Evolutionary conservation across 2,888 invertebrate genomes (phyloP).

Genomic region (Antitype chi): DNA sequence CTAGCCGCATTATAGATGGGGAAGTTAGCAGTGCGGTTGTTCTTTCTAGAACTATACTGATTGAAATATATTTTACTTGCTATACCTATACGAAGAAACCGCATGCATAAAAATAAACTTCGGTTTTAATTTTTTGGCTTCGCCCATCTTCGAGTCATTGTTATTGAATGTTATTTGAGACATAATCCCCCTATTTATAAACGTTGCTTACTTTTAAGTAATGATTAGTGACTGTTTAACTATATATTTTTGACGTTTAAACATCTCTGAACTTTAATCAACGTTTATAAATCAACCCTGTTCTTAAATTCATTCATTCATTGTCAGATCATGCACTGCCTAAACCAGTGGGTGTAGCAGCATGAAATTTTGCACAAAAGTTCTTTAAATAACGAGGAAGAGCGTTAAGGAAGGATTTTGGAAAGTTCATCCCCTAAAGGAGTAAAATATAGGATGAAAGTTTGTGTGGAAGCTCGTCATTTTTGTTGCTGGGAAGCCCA

Average conservation of each 20-base stretch:
- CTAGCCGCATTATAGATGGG: slow-evolving; percentile 20
- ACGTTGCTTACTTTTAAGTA: no score
- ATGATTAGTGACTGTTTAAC: no score
- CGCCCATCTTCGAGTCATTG: background rate
- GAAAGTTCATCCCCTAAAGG: background rate
- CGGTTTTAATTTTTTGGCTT: background rate
- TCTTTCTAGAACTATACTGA: background rate
- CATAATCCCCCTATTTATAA: no score
- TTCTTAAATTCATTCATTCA: background rate
- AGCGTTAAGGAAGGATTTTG: background rate
- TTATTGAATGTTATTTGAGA: background rate
- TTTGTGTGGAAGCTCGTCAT: background rate
- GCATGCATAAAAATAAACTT: background rate
- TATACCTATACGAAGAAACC: background rate
- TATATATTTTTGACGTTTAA: no score
- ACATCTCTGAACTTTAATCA: no score
- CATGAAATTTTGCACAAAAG: background rate
- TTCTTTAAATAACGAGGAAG: background rate
- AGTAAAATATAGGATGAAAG: no score
- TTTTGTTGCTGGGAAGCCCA: no score
- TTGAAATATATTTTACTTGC: background rate
- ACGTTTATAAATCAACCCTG: no score
- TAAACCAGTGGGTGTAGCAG: background rate
- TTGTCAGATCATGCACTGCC: background rate
- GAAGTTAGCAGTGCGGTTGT: background rate